Percentiles rank a stretch among this genome's conserved stretches.
These are phyloP conservation scores for Trichopria drosophilae DNA, from an alignment of 2,888 invertebrate genomes.

Conservation along the genomic window DNA sequence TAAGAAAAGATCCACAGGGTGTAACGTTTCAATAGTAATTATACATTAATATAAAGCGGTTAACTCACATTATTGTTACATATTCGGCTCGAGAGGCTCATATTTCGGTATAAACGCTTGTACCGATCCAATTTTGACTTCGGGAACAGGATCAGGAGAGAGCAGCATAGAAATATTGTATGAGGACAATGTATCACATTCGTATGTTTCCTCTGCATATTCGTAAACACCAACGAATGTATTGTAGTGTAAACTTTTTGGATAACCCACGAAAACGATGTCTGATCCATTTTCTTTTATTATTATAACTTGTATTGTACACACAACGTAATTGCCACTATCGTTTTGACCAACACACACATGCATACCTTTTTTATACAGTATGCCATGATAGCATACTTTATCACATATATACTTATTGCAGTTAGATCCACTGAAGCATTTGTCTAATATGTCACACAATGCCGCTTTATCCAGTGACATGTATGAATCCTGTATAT, in stretches of 20 bases:
- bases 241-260: background rate
- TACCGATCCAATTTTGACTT: background rate
- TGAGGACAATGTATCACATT: background rate
- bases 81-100: background rate
- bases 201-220: background rate
- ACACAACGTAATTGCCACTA: background rate
- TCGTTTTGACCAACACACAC: background rate
- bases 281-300: background rate
- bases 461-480: too few species aligned
- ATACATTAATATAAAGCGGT: too few species aligned
- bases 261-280: background rate
- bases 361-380: background rate
- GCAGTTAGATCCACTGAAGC: too few species aligned
- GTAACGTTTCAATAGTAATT: too few species aligned
- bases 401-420: background rate
- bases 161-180: background rate
- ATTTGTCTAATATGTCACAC: background rate
- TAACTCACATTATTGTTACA: constrained; percentile 1
- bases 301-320: background rate
- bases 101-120: background rate
- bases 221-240: background rate
- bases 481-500: background rate
- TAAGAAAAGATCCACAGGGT: too few species aligned
- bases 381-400: background rate
- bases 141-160: background rate